Base-by-base conservation (phyloP, 2,113 vertebrate genomes). In the Clinocottus analis region DNA sequence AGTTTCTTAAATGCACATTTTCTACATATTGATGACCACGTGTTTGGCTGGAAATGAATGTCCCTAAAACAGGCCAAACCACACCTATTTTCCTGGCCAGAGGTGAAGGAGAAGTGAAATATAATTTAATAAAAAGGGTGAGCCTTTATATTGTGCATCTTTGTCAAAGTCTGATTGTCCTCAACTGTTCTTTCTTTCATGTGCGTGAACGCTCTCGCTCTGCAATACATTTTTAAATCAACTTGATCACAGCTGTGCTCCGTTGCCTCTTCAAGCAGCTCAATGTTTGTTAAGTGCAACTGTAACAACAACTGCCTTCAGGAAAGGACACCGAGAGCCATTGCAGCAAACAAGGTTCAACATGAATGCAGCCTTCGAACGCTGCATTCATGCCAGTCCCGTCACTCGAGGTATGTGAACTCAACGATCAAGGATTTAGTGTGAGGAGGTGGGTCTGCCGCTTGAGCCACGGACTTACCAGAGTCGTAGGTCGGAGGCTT, bases 401-500 rank as follows among this genome's bases (percentile, higher is more conserved):
- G 82, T 89, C 83, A 80, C 43, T 58, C 25, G 23, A 87, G 76
- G 85, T 89, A 90, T 93, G 86, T 63, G 70, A 87, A 72, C 65
- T 64, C 61, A 68, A 70, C 81, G 68, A 71, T 83, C 80, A 61
- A 68, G 75, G 76, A 86, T 86, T 89, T 71, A 85, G 35, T 65
- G 37, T 16, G 66, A 69, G 23, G 11, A 70, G 73, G 87, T 27
- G 62, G 71, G 78, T 12, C 55, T 56, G 19, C 53, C 5, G 10
- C 39, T 69, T 19, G 29, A 37, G 75, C 12, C 17, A 64, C 29
- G 85, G 47, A 86, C 97, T 96, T 96, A 99, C 98, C 98, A 58
- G 97, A 99, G 94, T 99, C 97, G 79, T 99, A 99, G 93, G 95
- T 98, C 4, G 98, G 98, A 79, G 97, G 97, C 82, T 99, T 99